These are phyloP conservation scores for Tanypteryx hageni DNA, from an alignment of 2,888 invertebrate species.

Conservation along the genomic window DNA sequence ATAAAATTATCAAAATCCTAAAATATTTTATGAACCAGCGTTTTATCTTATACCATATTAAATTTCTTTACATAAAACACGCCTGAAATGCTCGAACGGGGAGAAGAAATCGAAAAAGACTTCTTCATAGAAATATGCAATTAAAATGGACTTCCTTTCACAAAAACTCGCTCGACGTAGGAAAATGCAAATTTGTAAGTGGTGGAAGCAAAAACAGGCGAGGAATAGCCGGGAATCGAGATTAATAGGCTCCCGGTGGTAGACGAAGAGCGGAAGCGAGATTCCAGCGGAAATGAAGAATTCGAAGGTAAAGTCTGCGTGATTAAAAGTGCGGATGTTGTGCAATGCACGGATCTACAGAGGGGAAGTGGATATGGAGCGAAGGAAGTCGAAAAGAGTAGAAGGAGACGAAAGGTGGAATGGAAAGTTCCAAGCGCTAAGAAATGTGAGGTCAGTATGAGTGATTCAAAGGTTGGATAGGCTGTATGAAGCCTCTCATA, in stretches of 20 bases:
- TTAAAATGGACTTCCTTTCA: background rate
- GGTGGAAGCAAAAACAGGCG: background rate
- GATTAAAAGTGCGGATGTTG: constrained; percentile 35
- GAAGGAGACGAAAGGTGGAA: background rate
- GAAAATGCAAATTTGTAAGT: constrained; percentile 24
- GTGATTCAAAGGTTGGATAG: too few relatives aligned
- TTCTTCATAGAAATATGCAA: constrained; percentile 5
- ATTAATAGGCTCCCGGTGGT: background rate
- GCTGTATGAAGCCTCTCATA: too few relatives aligned
- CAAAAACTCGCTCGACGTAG: background rate
- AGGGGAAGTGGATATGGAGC: background rate
- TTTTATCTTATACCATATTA: too few relatives aligned
- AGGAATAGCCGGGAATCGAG: background rate
- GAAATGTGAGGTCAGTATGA: too few relatives aligned
- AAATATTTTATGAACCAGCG: too few relatives aligned
- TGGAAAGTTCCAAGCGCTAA: background rate
- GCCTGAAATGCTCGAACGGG: too few relatives aligned
- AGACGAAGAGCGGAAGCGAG: constrained; percentile 27
- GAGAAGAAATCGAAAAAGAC: too few relatives aligned
- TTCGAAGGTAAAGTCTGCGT: constrained; percentile 38
- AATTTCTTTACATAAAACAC: too few relatives aligned
- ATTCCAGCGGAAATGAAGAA: constrained; percentile 49
- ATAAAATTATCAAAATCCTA: too few relatives aligned
- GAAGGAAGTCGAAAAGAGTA: background rate
- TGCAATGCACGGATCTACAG: background rate